Evolutionary conservation across 2,888 invertebrate genomes (phyloP).

Genomic region (Lycophotia porphyrea): DNA sequence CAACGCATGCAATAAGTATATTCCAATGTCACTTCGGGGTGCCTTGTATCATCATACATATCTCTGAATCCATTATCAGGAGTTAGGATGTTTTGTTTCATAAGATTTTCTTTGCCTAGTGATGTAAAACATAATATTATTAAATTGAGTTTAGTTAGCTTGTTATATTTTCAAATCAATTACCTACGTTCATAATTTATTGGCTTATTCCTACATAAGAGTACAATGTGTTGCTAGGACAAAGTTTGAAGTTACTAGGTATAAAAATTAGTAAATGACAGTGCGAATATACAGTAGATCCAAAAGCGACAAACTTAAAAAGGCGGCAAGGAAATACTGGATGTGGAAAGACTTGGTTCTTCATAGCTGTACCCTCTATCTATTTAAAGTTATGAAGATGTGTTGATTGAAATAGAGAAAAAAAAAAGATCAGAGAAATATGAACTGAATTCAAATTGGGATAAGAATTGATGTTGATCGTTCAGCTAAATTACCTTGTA

Average conservation of each 20-base stretch:
- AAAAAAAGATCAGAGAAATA: not conserved
- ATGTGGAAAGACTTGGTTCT: not conserved
- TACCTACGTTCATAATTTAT: too few relatives aligned
- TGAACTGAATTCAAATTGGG: too few relatives aligned
- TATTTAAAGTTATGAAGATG: not conserved
- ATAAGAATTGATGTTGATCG: not conserved
- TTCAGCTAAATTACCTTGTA: constrained; percentile 16
- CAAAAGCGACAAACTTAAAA: too few relatives aligned
- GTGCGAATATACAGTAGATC: too few relatives aligned
- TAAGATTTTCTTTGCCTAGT: constrained; percentile 2
- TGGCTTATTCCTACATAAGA: too few relatives aligned
- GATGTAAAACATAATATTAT: not conserved
- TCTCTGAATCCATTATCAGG: constrained; percentile 21
- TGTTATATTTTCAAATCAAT: not conserved
- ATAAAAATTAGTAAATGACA: too few relatives aligned
- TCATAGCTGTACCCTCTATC: too few relatives aligned
- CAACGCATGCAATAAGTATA: constrained; percentile 15
- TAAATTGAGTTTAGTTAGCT: not conserved
- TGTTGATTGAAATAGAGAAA: not conserved
- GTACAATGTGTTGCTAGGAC: not conserved
- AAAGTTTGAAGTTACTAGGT: not conserved
- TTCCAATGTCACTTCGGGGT: constrained; percentile 33
- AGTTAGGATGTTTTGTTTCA: not conserved
- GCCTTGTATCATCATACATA: not conserved
- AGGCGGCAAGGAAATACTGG: not conserved